Conservation (phyloP, 2,888 invertebrate genomes). For the Macroteleia sp. region DNA sequence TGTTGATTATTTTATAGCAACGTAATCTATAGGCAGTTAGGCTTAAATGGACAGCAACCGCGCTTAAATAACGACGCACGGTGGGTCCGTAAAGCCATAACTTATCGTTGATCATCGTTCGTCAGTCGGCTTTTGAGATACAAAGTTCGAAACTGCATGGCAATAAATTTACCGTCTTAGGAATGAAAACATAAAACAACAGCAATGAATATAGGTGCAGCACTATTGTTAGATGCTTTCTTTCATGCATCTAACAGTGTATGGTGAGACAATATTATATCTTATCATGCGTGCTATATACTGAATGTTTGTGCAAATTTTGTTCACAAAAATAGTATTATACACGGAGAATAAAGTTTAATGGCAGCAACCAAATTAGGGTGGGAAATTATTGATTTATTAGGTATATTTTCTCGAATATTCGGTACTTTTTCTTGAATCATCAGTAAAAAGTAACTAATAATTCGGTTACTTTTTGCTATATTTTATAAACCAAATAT, state of each 20-base stretch:
- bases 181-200: constrained; percentile 75
- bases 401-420: too few relatives aligned
- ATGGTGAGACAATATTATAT: constrained; percentile 14
- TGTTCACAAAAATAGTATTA: too few relatives aligned
- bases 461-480: too few relatives aligned
- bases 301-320: too few relatives aligned
- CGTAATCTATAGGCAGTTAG: constrained; percentile 76
- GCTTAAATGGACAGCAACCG: constrained; percentile 77
- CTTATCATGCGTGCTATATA: neutral
- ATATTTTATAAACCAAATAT: too few relatives aligned
- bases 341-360: too few relatives aligned
- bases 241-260: constrained; percentile 19
- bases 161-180: constrained; percentile 78
- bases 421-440: too few relatives aligned
- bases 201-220: constrained; percentile 66
- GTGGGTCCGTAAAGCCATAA: constrained; percentile 78
- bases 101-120: constrained; percentile 80
- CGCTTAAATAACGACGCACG: constrained; percentile 75
- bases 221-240: constrained; percentile 40
- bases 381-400: too few relatives aligned
- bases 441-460: too few relatives aligned
- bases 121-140: constrained; percentile 75
- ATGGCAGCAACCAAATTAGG: too few relatives aligned
- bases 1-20: constrained; percentile 82
- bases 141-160: constrained; percentile 74